A percentile compares a stretch with the other conserved stretches of the same genome.
These are phyloP conservation scores for Oryzias celebensis DNA, from an alignment of 2,113 vertebrate genomes.

Conservation along the genomic window DNA sequence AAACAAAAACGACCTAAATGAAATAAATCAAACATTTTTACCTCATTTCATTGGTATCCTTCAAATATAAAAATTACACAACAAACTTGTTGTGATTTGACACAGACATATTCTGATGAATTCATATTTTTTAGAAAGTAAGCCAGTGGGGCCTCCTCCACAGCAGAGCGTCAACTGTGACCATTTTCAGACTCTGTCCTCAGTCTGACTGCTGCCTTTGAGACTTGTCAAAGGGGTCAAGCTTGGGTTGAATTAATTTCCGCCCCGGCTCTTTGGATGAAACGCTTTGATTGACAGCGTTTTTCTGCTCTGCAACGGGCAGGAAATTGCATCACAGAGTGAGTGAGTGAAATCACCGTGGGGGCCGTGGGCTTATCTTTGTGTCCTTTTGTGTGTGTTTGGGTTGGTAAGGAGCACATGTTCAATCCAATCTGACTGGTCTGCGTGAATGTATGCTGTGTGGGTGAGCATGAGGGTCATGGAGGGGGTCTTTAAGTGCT, in stretches of 20 bases:
- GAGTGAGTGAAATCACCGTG: conserved; percentile 27
- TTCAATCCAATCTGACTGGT: neutral
- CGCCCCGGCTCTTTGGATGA: conserved; percentile 31
- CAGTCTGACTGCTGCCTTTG: conserved; percentile 11
- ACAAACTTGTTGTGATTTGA: too few species aligned
- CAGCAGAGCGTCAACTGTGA: too few species aligned
- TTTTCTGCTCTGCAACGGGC: conserved; percentile 40
- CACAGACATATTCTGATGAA: too few species aligned
- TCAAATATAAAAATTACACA: too few species aligned
- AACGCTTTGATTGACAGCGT: conserved; percentile 47
- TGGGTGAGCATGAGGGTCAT: neutral
- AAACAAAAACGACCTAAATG: too few species aligned
- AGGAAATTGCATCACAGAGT: conserved; percentile 56
- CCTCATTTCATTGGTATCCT: too few species aligned
- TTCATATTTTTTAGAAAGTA: too few species aligned
- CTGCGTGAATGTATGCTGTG: neutral
- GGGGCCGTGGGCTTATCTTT: conserved; percentile 45
- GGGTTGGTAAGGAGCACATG: conserved; percentile 3
- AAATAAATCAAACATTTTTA: too few species aligned
- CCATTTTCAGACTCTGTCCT: too few species aligned
- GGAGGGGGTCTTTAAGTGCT: neutral
- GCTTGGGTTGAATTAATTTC: conserved; percentile 27
- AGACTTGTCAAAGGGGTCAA: conserved; percentile 19
- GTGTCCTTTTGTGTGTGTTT: conserved; percentile 3
- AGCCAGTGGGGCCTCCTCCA: too few species aligned